Evolutionary conservation across 2,113 vertebrate genomes (phyloP).

Genomic region (Cathartes aura): DNA sequence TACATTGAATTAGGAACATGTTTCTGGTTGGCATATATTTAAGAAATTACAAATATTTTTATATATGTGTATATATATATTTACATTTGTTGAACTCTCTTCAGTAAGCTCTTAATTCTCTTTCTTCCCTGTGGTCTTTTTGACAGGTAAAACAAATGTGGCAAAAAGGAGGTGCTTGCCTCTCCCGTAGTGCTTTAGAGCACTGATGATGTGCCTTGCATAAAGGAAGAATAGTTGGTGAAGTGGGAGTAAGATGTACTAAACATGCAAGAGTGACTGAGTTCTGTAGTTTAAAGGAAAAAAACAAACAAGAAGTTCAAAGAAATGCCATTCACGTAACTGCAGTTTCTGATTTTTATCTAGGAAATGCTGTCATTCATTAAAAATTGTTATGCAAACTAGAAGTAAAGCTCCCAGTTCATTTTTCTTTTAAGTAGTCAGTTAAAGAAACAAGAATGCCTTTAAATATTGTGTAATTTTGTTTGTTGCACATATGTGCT

Average conservation of each 20-base stretch:
- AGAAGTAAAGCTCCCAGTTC: background rate
- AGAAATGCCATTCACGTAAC: background rate
- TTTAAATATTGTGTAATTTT: background rate
- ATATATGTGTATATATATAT: background rate
- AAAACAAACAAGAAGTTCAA: background rate
- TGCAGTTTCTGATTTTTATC: constrained; percentile 1
- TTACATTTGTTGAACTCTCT: background rate
- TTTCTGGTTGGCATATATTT: background rate
- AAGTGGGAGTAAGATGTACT: background rate
- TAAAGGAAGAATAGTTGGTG: background rate
- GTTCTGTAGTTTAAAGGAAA: background rate
- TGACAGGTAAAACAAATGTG: background rate
- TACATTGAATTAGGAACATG: background rate
- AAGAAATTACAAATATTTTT: background rate
- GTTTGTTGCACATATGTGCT: background rate
- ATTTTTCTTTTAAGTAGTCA: background rate
- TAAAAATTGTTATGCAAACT: background rate
- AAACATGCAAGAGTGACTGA: background rate
- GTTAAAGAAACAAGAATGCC: background rate
- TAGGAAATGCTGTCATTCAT: background rate
- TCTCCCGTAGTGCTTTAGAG: background rate
- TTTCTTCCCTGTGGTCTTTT: background rate
- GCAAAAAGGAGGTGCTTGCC: background rate
- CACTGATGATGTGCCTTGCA: background rate
- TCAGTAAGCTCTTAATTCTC: background rate